Base-by-base conservation (phyloP, 2,113 vertebrate genomes). In the Symphodus melops region DNA sequence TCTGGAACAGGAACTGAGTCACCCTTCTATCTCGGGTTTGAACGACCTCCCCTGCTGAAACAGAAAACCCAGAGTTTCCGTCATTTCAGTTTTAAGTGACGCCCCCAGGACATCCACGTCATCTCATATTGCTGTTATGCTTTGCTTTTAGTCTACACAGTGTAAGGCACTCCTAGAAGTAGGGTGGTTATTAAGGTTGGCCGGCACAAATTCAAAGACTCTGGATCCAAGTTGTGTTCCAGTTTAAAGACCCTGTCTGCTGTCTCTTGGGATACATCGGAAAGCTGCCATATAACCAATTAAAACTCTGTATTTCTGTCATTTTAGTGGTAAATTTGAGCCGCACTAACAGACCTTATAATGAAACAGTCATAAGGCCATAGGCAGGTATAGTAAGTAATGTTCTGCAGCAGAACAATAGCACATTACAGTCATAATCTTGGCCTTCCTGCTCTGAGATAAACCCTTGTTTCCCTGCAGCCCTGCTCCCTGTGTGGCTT, bases 351-450 rank as follows among this genome's bases (percentile, higher is more conserved):
- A 44, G 41, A 48, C 33, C 25, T 64, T 20, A 58, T 60, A 16
- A 60, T 48, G 17, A 21, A 42, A 60, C 48, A 52, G 42, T 12
- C 14, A 14, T 44, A 14, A 66, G 56, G 71, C 57, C 49, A 25
- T 13, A 58, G 56, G 17, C 9, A 49, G 36, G 12, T 69, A 16
- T 28, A 59, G 46, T 37, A 13, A 16, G 25, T 23, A 11, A 0
- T 28, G 33, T 10, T 28, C 8, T 52, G 42, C 41, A 49, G 46
- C 39, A 70, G 37, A 77, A 83, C 80, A 77, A 77, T 72, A 55
- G 28, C 28, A 37, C 48, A 28, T 86, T 79, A 79, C 17, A 66
- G 78, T 59, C 83, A 72, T 83, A 59, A 87, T 75, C 3, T 4
- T 52, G 53, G 56, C 70, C 33, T 42, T 69, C 52, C 60, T 82